Evolutionary conservation across 2,797 vertebrate genomes (phyloP), one percentile per base, ranked within the genome.

Genomic region (Coracias cyanogaster): DNA sequence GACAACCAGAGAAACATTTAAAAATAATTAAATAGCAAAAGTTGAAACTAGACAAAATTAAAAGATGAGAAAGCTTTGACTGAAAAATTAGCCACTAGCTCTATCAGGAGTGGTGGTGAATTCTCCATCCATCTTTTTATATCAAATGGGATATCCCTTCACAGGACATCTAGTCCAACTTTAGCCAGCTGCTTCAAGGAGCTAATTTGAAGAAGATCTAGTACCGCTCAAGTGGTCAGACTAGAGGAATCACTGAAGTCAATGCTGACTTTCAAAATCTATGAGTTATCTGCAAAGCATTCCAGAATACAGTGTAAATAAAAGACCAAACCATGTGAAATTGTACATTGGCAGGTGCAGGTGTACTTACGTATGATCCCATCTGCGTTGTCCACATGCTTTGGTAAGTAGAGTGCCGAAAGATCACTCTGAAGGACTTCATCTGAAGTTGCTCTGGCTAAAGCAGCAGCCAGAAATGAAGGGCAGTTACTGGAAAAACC

Each of bases 351-450:
- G 41, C 54, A 26, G 3, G 5, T 4, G 5, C 26, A 60, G 64
- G 58, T 22, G 61, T 86, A 97, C 99, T 99, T 97, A 99, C 99
- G 99, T 96, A 99, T 98, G 96, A 99, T 97, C 24, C 99, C 98
- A 79, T 99, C 99, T 12, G 98, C 97, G 77, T 98, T 99, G 45
- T 99, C 99, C 52, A 82, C 97, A 3, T 97, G 97, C 98, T 99
- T 99, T 95, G 97, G 98, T 90, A 99, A 96, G 97, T 98, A 98
- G 96, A 98, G 98, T 54, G 98, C 97, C 8, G 99, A 98, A 90
- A 99, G 99, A 96, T 99, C 99, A 8, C 98, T 98, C 98, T 99
- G 99, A 61, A 99, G 98, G 78, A 99, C 96, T 96, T 98, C 98
- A 92, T 99, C 99, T 39, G 99, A 98, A 7, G 99, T 99, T 61